phyloP scores from a whole-genome alignment of 2,113 vertebrate genomes.

The Miniopterus natalensis region DNA sequence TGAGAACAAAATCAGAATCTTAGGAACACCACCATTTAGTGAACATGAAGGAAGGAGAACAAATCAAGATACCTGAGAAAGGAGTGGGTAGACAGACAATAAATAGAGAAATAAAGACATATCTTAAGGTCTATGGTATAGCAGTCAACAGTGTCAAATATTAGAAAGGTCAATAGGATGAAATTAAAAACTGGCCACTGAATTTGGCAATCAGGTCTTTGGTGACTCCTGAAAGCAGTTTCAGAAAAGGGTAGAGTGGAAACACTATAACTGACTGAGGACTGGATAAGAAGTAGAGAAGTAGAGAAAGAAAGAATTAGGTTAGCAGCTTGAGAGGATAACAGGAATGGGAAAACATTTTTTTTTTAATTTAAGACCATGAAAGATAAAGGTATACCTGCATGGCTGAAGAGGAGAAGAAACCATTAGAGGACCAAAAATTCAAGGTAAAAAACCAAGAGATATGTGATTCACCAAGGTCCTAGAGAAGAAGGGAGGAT shows the following conservation, averaged over 20 bases:
- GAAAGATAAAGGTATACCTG: neutral
- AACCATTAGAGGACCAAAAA: neutral
- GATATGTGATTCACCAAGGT: neutral
- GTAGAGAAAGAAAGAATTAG: conserved; percentile 29
- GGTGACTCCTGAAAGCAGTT: conserved; percentile 12
- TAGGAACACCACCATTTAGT: neutral
- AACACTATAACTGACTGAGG: neutral
- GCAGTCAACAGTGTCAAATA: conserved; percentile 7
- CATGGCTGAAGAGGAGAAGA: neutral
- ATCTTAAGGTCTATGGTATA: neutral
- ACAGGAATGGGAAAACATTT: neutral
- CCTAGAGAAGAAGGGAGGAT: neutral
- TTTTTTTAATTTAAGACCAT: neutral
- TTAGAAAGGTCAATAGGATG: neutral
- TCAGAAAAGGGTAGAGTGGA: neutral
- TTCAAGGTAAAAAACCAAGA: neutral
- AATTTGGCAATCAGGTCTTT: neutral
- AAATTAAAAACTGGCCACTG: conserved; percentile 23
- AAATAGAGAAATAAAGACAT: neutral
- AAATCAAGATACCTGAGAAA: neutral
- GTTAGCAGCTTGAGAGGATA: neutral
- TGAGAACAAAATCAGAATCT: neutral
- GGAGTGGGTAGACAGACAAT: neutral
- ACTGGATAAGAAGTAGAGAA: neutral
- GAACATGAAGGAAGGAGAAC: neutral